Percentiles rank a stretch among this genome's conserved stretches.
These are phyloP conservation scores for Acanthornis magna DNA, from an alignment of 2,797 vertebrate genomes.

Conservation along the genomic window DNA sequence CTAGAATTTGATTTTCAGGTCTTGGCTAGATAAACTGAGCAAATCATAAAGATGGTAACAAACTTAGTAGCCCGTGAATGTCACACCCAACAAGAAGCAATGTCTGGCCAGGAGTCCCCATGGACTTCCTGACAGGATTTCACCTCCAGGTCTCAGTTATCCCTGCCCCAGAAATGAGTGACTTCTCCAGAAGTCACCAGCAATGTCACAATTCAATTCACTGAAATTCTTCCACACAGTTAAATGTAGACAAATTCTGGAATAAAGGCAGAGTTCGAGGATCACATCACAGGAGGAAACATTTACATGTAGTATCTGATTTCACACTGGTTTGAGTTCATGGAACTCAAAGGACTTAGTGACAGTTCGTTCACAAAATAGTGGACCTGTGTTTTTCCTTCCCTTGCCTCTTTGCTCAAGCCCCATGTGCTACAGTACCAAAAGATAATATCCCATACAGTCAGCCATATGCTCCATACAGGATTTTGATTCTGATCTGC, in stretches of 20 bases:
- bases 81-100: not conserved
- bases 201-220: not conserved
- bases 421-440: not conserved
- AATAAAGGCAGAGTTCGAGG: not conserved
- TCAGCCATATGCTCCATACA: not conserved
- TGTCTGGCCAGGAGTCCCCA: not conserved
- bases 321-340: not conserved
- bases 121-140: not conserved
- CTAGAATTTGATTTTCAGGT: not conserved
- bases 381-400: not conserved
- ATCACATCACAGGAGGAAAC: not conserved
- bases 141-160: not conserved
- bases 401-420: not conserved
- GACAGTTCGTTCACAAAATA: not conserved
- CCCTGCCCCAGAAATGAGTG: not conserved
- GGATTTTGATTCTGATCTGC: not conserved
- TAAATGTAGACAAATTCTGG: not conserved
- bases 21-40: not conserved
- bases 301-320: not conserved
- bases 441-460: not conserved
- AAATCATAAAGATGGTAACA: not conserved
- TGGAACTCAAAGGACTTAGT: not conserved
- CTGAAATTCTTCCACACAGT: not conserved
- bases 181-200: not conserved
- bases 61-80: not conserved